Evolutionary conservation across 1,140 invertebrate genomes (phyloP), one percentile per base, ranked within the genome.

Genomic region (Formica exsecta): DNA sequence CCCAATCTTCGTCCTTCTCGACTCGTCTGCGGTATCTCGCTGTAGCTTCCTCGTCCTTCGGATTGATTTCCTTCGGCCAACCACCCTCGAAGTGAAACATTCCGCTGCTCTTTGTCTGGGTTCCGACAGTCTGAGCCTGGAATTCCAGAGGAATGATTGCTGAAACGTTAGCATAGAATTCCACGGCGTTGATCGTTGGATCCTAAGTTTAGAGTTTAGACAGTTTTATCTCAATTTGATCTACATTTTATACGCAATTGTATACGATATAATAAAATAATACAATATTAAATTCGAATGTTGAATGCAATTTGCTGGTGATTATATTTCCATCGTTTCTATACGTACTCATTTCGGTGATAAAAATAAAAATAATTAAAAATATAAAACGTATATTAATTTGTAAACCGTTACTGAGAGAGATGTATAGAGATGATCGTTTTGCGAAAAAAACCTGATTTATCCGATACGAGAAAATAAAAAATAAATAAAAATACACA

Each of bases 11-110:
- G 93, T 99, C 98, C 94, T 99, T 99, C 95, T 99, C 98, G 59
- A 99, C 97, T 95, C 99, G 99, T 62, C 99, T 97, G 90, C 98
- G 96, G 93, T 97, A 99, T 91, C 98, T 96, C 2, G 97, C 95
- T 3, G 96, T 97, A 90, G 98, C 97, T 94, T 99, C 99, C 9
- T 97, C 97, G 93, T 99, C 99, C 57, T 96, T 96, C 87, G 97
- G 96, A 94, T 99, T 98, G 64, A 99, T 96, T 92, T 99, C 98
- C 95, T 98, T 99, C 0, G 99, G 98, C 99, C 99, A 99, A 5
- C 98, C 99, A 44, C 99, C 99, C 95, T 99, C 99, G n/a, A 97
- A 96, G 92, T 99, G 99, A 92, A 97, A 98, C 91, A 99, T 97
- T 2, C 98, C 98, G 9, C 96, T 96, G 90, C 96, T 96, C 73